Evolutionary conservation across 2,113 vertebrate genomes (phyloP), one percentile per base, ranked within the genome.

Genomic region (Ageneiosus marmoratus): DNA sequence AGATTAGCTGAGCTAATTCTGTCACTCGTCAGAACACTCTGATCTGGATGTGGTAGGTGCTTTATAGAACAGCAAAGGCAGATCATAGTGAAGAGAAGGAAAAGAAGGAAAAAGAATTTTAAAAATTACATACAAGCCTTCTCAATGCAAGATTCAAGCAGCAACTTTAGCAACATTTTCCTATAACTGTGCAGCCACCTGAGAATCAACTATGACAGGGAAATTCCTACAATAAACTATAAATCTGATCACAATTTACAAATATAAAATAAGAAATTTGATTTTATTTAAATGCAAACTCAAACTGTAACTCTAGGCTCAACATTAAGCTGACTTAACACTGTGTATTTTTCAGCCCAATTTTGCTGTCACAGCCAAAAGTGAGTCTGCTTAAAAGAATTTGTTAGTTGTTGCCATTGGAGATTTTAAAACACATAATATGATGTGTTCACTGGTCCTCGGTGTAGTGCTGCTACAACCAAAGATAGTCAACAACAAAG

Each of bases 1-100:
- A 78, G 76, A 78, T 78, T 78, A 78, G 22, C 37, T 60, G 37
- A 60, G 37, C 55, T 41, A 77, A 78, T 46, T 77, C 51, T 37
- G 32, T 56, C 51, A 41, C 32, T 37, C 32, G 8, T 34, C 32
- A 58, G 76, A 60, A 60, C 18, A 56, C 12, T 60, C 55, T 58
- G 20, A 58, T 56, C 27, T 6, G 29, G n/a, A 74, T 74, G n/a
- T 75, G 29, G 18, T 22, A 22, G 51, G 46, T 51, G 48, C 1
- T 77, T 5, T 18, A 29, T 16, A 75, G 73, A 53, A 72, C 7
- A 46, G 12, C 69, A n/a, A 74, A 74, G 50, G 8, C 74, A 56
- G 9, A 76, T 37, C 51, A 55, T 32, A 56, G 11, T n/a, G 16
- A 53, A 53, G 7, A 34, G 24, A 27, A 56, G 32, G 51, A 77